phyloP scores from a whole-genome alignment of 2,113 vertebrate genomes.

The Limanda limanda region DNA sequence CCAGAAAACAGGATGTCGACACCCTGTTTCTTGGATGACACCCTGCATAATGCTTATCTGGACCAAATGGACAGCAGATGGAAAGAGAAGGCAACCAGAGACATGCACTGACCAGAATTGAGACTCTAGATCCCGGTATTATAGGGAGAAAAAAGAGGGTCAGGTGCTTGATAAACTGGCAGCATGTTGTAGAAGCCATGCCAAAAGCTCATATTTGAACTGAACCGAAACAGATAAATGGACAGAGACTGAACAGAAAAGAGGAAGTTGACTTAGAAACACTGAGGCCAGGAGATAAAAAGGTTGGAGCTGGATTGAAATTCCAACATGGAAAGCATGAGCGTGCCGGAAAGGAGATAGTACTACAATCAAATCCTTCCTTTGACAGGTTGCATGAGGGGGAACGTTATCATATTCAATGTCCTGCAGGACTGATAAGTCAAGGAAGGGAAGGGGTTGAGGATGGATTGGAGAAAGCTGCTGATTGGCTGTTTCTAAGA shows the following conservation, averaged over 20 bases:
- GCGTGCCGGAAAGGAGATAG: slow-evolving; percentile 51
- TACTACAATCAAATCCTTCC: slow-evolving; percentile 50
- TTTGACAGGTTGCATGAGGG: slow-evolving; percentile 46
- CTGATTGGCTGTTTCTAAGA: slow-evolving; percentile 13
- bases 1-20: slow-evolving; percentile 39
- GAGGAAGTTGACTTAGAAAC: slow-evolving; percentile 50
- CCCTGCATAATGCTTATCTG: slow-evolving; percentile 11
- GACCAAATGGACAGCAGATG: slow-evolving; percentile 38
- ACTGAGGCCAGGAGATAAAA: slow-evolving; percentile 38
- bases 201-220: slow-evolving; percentile 37
- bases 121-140: slow-evolving; percentile 9
- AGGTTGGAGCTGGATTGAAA: slow-evolving; percentile 37
- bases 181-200: neutral
- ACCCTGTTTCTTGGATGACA: slow-evolving; percentile 35
- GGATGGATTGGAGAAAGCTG: neutral
- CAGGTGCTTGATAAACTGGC: slow-evolving; percentile 23
- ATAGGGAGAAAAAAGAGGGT: neutral
- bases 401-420: slow-evolving; percentile 36
- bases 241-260: slow-evolving; percentile 18
- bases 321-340: slow-evolving; percentile 58
- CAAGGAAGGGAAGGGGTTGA: slow-evolving; percentile 10
- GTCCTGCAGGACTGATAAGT: slow-evolving; percentile 30
- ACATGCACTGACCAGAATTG: slow-evolving; percentile 3
- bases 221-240: slow-evolving; percentile 24
- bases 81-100: slow-evolving; percentile 11